Evolutionary conservation across 64 coral and sea anemone genomes (phyloP).

Genomic region (Montipora capricornis): DNA sequence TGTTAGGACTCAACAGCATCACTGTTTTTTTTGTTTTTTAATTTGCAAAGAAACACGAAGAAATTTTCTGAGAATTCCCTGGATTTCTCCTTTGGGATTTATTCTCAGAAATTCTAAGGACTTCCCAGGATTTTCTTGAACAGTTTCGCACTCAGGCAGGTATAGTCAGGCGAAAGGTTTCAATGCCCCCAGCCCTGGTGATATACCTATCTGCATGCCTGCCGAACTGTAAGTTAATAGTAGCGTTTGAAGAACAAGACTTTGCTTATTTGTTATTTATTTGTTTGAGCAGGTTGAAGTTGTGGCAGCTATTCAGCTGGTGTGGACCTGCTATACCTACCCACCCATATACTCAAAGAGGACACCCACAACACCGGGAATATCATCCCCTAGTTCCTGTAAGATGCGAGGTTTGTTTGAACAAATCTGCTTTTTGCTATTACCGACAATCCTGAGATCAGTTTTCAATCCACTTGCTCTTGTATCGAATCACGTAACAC

Average conservation of each 20-base stretch:
- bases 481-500: neutral
- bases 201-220: neutral
- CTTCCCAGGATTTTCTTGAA: neutral
- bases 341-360: too few species aligned
- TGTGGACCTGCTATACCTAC: too few species aligned
- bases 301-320: too few species aligned
- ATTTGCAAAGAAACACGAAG: neutral
- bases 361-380: too few species aligned
- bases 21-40: neutral
- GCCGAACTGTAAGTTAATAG: neutral
- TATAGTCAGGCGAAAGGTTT: neutral
- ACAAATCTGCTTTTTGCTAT: neutral
- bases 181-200: neutral
- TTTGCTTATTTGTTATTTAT: too few species aligned
- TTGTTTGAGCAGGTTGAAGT: too few species aligned
- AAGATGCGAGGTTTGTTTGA: neutral
- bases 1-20: neutral
- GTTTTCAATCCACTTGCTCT: neutral
- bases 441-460: neutral
- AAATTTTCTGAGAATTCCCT: neutral
- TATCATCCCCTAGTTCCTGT: neutral
- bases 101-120: neutral
- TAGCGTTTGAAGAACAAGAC: neutral
- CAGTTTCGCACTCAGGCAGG: neutral
- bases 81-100: neutral